Evolutionary conservation across 1,140 invertebrate species (phyloP).

Genomic region (Trichoplusia ni): DNA sequence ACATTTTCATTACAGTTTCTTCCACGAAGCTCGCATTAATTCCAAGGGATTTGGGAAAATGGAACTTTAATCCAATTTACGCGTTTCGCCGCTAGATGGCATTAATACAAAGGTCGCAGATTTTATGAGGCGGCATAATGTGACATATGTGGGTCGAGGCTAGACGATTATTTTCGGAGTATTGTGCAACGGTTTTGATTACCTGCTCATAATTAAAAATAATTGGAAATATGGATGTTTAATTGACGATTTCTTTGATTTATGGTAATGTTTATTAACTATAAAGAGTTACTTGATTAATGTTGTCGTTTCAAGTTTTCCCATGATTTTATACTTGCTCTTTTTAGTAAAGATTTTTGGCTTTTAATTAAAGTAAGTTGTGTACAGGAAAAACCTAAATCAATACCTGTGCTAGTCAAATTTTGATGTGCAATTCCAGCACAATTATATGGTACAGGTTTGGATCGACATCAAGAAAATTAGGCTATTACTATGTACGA

Average conservation of each 20-base stretch:
- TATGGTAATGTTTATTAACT: too few relatives aligned
- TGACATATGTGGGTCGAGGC: conserved; percentile 67
- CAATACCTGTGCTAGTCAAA: neutral
- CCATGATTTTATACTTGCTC: too few relatives aligned
- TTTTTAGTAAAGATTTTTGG: too few relatives aligned
- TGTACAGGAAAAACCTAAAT: too few relatives aligned
- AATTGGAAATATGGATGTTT: neutral
- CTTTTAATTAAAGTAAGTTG: too few relatives aligned
- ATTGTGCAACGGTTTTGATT: conserved; percentile 58
- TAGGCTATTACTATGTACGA: neutral
- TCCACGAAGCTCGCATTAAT: neutral
- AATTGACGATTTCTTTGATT: too few relatives aligned
- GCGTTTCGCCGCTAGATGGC: conserved; percentile 6
- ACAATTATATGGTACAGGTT: neutral
- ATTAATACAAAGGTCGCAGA: conserved; percentile 19
- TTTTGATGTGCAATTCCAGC: neutral
- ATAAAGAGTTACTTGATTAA: too few relatives aligned
- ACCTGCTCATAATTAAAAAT: conserved; percentile 10
- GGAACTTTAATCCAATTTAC: too few relatives aligned
- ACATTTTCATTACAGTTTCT: neutral
- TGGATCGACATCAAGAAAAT: neutral
- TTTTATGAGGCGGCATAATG: conserved; percentile 16
- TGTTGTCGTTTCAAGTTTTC: too few relatives aligned
- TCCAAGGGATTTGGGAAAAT: neutral
- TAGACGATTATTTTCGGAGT: conserved; percentile 60